Evolutionary conservation across 1,140 invertebrate species (phyloP), one percentile per base, ranked within the genome.

Genomic region (Halictus rubicundus): DNA sequence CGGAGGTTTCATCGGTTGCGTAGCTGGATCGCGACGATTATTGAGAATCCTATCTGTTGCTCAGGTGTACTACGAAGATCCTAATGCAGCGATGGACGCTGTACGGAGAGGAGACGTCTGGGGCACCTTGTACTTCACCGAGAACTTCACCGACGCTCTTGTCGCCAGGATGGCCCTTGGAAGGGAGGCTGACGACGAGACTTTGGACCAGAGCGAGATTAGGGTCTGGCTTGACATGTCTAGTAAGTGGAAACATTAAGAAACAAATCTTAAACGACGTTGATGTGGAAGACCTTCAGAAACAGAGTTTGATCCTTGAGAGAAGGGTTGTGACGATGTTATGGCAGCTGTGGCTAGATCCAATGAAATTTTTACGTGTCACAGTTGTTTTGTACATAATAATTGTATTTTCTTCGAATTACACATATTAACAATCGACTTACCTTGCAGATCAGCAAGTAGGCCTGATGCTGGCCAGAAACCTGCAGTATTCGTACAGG

Each of bases 171-270:
- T 97, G 83, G 94, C 95, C 46, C 88, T 96, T 71, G 95, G 96
- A 32, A 94, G 94, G 71, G 93, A 95, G 68, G 95, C 96, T 1
- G 95, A 96, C 83, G 95, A 97, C 59, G 95, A 96, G 79, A 97
- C 96, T n/a, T 93, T 98, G 10, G 94, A 96, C 60, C 95, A 95
- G 66, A 97, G 97, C 68, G 96, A 97, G 88, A 95, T 98, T 52
- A 93, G 95, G 87, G 95, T 99, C 32, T 96, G 96, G 95, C 94
- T 98, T 68, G 98, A 99, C 91, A 98, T 98, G 96, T 98, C 98
- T 49, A 97, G 96, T 96, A 93, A 95, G 94, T 93, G 21, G 57
- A 2, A 49, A 25, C 46, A 14, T 64, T 42, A n/a, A n/a, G n/a
- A n/a, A n/a, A n/a, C n/a, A n/a, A 32, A 32, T 32, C 32, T 32